Evolutionary conservation across 1,140 invertebrate species (phyloP), one percentile per base, ranked within the genome.

Genomic region (Cryptotermes secundus): DNA sequence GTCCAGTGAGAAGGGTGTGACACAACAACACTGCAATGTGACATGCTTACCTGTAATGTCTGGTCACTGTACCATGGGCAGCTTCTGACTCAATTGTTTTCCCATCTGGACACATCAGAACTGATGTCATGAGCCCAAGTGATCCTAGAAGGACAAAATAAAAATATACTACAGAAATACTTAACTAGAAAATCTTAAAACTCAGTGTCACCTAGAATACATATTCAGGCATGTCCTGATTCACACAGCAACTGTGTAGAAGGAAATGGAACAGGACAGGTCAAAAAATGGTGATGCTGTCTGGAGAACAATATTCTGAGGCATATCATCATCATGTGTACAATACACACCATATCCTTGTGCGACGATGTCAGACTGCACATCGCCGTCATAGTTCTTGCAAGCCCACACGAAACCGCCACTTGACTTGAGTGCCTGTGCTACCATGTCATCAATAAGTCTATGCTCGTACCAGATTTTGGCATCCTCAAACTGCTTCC

Each of bases 361-460:
- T 85, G 96, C 96, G 14, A 97, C 94, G 85, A 96, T 93, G 89
- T 98, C 97, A 3, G 95, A 97, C 89, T 97, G 96, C 2, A 98
- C 96, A 89, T 97, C 96, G 38, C 96, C 96, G 88, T 97, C 96
- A 88, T 97, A 97, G 88, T 97, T 97, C 90, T 97, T 97, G 90
- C 96, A 97, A 14, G 96, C 94, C 96, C 96, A 97, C 3, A 97
- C 95, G 90, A 97, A 97, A n/a, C 95, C 96, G 83, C 96, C 96
- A 65, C 92, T 93, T 34, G 95, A 95, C 90, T 98, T 98, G 81
- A 98, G 90, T 14, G 93, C 94, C 89, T 97, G 96, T 19, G 97
- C 97, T 35, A 98, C 96, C 96, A 97, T 97, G 88, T 98, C 97
- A 89, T 98, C 97, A 88, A 97, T 97, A 36, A 97, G 90, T n/a